These are phyloP conservation scores for Tyto alba DNA, from an alignment of 2,113 vertebrate species.

Conservation along the genomic window DNA sequence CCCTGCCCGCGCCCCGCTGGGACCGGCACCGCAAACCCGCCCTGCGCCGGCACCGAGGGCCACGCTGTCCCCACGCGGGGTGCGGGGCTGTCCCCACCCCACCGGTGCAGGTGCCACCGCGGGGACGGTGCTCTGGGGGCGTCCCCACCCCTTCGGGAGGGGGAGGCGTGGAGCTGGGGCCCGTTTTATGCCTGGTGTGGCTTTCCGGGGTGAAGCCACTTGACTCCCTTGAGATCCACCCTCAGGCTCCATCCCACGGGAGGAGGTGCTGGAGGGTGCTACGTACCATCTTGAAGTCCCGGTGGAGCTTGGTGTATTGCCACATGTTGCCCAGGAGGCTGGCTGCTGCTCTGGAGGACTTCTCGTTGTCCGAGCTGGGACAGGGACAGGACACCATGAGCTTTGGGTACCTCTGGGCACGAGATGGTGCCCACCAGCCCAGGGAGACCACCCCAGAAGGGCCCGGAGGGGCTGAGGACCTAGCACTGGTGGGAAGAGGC, in stretches of 20 bases:
- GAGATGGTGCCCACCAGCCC: neutral
- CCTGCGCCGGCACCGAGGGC: accelerated
- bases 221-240: neutral
- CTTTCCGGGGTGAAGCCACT: neutral
- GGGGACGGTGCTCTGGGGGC: neutral
- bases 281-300: conserved; percentile 80
- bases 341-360: conserved; percentile 80
- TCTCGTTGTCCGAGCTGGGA: conserved; percentile 73
- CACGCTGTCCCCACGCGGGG: accelerated
- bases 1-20: neutral
- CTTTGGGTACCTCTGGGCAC: accelerated
- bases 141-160: neutral
- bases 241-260: accelerated
- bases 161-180: accelerated
- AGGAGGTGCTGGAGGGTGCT: neutral
- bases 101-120: neutral
- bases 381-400: neutral
- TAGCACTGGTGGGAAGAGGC: accelerated
- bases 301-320: conserved; percentile 92
- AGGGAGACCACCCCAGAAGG: neutral
- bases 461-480: accelerated
- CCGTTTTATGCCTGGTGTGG: accelerated
- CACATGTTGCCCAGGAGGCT: conserved; percentile 93
- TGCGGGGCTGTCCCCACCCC: neutral
- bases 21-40: no score